Conservation (phyloP, 2,888 invertebrate species). For the Amphipoea oculea region DNA sequence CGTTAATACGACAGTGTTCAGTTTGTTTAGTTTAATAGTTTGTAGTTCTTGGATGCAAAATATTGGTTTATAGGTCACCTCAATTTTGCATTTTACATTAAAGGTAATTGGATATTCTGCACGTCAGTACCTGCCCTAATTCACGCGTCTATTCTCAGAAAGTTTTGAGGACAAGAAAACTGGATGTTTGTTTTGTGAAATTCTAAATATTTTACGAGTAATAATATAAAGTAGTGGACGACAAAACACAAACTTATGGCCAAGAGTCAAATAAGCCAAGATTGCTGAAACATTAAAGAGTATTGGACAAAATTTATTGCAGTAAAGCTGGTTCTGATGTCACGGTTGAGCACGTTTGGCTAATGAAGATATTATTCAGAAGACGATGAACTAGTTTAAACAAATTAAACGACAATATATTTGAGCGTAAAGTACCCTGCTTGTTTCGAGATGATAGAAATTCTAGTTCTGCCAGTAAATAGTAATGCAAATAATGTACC, state of each 20-base stretch:
- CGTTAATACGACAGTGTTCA: constrained; percentile 34
- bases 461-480: constrained; percentile 2
- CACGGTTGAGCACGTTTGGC: constrained; percentile 42
- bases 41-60: constrained; percentile 47
- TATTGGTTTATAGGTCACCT: constrained; percentile 78
- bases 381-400: constrained; percentile 41
- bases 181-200: constrained; percentile 16
- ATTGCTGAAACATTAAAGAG: constrained; percentile 40
- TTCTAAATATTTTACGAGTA: constrained; percentile 49
- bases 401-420: constrained; percentile 20
- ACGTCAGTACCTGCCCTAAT: constrained; percentile 67
- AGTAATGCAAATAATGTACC: constrained; percentile 8
- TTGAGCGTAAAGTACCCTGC: constrained; percentile 2
- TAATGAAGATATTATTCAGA: constrained; percentile 42
- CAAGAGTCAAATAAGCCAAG: constrained; percentile 35
- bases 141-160: constrained; percentile 70
- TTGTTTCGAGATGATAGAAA: not conserved
- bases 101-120: constrained; percentile 76
- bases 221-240: constrained; percentile 44
- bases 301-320: constrained; percentile 47
- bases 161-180: constrained; percentile 36
- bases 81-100: constrained; percentile 75
- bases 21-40: constrained; percentile 46
- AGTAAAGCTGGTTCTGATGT: constrained; percentile 27
- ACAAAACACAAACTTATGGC: constrained; percentile 38